Conservation (phyloP, 2,888 invertebrate genomes). For the Leptura quadrifasciata region DNA sequence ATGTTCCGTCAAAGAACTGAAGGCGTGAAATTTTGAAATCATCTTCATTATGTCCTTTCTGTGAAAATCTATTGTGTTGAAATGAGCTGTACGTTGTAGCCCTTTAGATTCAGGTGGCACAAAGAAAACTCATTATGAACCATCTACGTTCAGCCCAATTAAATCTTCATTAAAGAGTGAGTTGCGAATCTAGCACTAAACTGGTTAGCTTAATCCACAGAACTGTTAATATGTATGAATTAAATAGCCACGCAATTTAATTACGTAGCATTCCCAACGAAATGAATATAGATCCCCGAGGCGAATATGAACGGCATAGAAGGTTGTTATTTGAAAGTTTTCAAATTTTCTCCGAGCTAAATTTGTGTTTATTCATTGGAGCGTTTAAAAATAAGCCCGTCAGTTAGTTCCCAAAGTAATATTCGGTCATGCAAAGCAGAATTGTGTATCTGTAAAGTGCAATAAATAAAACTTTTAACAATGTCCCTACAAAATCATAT, state of each 20-base stretch:
- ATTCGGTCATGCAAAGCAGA: conserved; percentile 33
- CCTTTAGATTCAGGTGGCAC: not conserved
- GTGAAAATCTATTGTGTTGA: not conserved
- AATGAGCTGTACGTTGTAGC: not conserved
- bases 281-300: not conserved
- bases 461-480: conserved; percentile 28
- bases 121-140: not conserved
- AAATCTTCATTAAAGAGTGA: not conserved
- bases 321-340: not conserved
- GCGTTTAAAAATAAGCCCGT: conserved; percentile 27
- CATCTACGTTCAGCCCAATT: not conserved
- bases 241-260: not conserved
- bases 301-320: conserved; percentile 6
- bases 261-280: not conserved
- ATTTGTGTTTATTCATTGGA: conserved; percentile 23
- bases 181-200: not conserved
- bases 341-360: conserved; percentile 11
- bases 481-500: conserved; percentile 9
- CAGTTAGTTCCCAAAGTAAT: not conserved
- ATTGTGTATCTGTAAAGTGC: conserved; percentile 9
- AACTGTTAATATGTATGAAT: not conserved
- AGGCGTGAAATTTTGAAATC: not conserved
- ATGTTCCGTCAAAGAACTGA: no score
- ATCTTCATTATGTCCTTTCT: not conserved
- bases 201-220: not conserved